Base-by-base conservation (phyloP, 2,888 invertebrate genomes). In the Mycogona germanica region DNA sequence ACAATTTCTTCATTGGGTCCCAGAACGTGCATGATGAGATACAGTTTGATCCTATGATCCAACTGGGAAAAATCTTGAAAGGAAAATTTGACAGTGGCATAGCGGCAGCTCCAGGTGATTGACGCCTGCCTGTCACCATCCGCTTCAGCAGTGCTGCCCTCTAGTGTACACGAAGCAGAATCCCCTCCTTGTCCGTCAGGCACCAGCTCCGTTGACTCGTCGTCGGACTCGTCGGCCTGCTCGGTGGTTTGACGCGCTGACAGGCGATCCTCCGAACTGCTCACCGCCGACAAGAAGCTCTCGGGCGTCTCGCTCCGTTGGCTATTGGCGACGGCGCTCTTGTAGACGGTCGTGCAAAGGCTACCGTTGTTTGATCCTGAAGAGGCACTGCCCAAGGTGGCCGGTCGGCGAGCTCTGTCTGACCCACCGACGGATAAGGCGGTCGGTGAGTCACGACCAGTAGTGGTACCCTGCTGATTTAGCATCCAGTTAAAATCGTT, bases 11-110 rank as follows among this genome's bases (percentile, higher is more conserved):
- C 57, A n/a, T 47, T 47, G 1, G 9, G n/a, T n/a, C 41, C 30
- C 14, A 57, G 50, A 23, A 57, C 30, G 5, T 50, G 29, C 55
- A 57, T 38, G 46, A 53, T 53, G 4, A 57, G 21, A 56, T 40
- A 44, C 19, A 57, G 41, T 26, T 46, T 45, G 5, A 57, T 26
- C 28, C 55, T 26, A 32, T 57, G 57, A 40, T 57, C 57, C 14
- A 57, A 12, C 25, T 40, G 50, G 2, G 40, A 19, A 17, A 57
- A 55, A 53, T 57, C 53, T n/a, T 45, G 40, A 49, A 48, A 56
- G 3, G 45, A 53, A 55, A 53, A 57, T 2, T 28, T 14, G 14
- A 57, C 32, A 25, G 7, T 26, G 5, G 26, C 17, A 19, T 49
- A 23, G 25, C 42, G 40, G 23, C 28, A 41, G 26, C 54, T 50